Base-by-base conservation (phyloP, 2,888 invertebrate species). In the Steromphala cineraria region DNA sequence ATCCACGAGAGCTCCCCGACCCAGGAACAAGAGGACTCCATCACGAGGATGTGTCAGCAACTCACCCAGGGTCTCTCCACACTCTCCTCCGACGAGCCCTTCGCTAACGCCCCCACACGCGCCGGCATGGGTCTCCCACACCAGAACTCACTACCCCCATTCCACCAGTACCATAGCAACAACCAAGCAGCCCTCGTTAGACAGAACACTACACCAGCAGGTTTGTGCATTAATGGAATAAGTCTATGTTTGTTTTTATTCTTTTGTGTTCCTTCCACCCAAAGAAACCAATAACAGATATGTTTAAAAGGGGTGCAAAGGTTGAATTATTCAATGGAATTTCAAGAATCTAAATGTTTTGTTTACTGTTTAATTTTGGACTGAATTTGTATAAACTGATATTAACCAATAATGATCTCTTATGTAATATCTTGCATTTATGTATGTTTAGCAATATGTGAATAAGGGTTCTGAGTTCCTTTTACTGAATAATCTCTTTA, bases 11-110 rank as follows among this genome's bases (percentile, higher is more conserved):
- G 95, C 87, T 96, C 96, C 74, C 96, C 96, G 5, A 93, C 94
- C 75, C 89, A 85, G 74, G 91, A 92, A 84, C 89, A 89, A 31
- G 91, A 88, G 78, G 94, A 94, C 90, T 95, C 95, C 67, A 96
- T 96, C 79, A 95, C 96, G 83, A 95, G 96, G 94, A 95, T 95
- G 94, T 96, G 95, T 94, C 96, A 96, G 94, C 97, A 95, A 94
- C 95, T 96, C 90, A 95, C 96, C 67, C 95, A 95, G 90, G 96
- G 96, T 31, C 95, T 97, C 83, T 96, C 96, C 78, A 95, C 97
- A 80, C 95, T 97, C 7, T 89, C 87, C 89, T 95, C 95, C 91
- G 95, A 95, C 84, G 94, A 95, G 89, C 91, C 92, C n/a, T 92
- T 92, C 85, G 87, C 90, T 62, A 80, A 80, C 53, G 84, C 82